These are phyloP conservation scores for Epizoanthus fatuus DNA, from an alignment of 92 coral and sea anemone species.

Conservation along the genomic window DNA sequence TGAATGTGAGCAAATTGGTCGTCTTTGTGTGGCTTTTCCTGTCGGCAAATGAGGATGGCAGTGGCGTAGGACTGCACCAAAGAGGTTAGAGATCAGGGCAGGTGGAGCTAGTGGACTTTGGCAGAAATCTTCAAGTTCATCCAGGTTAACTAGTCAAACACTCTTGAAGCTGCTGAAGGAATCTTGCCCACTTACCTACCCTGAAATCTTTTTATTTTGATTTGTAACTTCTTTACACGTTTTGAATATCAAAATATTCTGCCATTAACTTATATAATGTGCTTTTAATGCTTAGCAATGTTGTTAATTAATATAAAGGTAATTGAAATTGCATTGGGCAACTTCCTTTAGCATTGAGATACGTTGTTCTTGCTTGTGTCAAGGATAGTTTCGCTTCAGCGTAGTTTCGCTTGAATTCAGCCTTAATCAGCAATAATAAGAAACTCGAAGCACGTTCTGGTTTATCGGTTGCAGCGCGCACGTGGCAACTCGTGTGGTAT, in stretches of 20 bases:
- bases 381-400: slow-evolving; percentile 16
- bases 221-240: not conserved
- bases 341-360: slow-evolving; percentile 19
- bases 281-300: not conserved
- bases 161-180: too few relatives aligned
- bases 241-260: not conserved
- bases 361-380: not conserved
- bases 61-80: too few relatives aligned
- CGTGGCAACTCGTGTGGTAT: too few relatives aligned
- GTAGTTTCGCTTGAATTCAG: not conserved
- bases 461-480: too few relatives aligned
- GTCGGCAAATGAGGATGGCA: too few relatives aligned
- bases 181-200: too few relatives aligned
- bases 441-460: not conserved
- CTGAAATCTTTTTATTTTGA: not conserved
- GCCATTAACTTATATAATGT: not conserved
- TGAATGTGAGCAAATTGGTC: too few relatives aligned
- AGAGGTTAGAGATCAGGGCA: too few relatives aligned
- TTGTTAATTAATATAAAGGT: slow-evolving; percentile 19
- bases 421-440: slow-evolving; percentile 5
- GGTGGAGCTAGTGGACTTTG: too few relatives aligned
- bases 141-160: too few relatives aligned
- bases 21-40: too few relatives aligned
- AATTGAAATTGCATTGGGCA: not conserved
- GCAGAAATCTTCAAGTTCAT: too few relatives aligned